Conservation (phyloP, 2,888 invertebrate species). For the Eumerus sabulonum region DNA sequence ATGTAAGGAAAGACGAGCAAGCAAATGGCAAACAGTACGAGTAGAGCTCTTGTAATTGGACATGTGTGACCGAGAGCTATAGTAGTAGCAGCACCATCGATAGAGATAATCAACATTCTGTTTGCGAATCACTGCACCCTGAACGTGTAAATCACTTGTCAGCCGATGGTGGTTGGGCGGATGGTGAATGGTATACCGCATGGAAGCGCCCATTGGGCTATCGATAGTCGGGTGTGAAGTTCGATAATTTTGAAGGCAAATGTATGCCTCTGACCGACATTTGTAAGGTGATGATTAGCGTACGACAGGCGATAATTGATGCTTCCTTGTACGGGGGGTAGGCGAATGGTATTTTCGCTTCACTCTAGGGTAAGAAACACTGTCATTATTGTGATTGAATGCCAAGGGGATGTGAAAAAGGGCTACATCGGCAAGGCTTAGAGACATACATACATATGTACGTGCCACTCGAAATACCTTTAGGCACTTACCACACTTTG, state of each 20-base stretch:
- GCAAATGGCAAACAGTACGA: slow-evolving; percentile 48
- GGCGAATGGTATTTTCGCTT: no score
- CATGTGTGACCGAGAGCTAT: slow-evolving; percentile 8
- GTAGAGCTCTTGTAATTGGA: slow-evolving; percentile 27
- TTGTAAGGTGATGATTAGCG: slow-evolving; percentile 27
- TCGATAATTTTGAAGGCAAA: slow-evolving; percentile 29
- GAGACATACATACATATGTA: no score
- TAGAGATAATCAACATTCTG: slow-evolving; percentile 59
- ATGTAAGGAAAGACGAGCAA: background rate
- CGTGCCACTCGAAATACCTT: no score
- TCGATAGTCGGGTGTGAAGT: slow-evolving; percentile 21
- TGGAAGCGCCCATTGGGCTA: slow-evolving; percentile 25
- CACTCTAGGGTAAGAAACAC: no score
- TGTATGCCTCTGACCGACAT: slow-evolving; percentile 27
- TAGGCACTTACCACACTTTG: no score
- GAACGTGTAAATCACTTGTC: slow-evolving; percentile 42
- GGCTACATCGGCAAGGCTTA: no score
- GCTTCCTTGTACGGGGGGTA: background rate
- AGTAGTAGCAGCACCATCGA: background rate
- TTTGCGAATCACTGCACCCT: slow-evolving; percentile 51
- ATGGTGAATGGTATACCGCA: slow-evolving; percentile 1
- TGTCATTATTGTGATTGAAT: no score
- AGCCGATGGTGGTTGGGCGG: slow-evolving; percentile 1
- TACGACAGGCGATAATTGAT: slow-evolving; percentile 46
- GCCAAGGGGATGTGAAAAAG: no score